Base-by-base conservation (phyloP, 1,140 invertebrate genomes). In the Tetragnatha versicolor region DNA sequence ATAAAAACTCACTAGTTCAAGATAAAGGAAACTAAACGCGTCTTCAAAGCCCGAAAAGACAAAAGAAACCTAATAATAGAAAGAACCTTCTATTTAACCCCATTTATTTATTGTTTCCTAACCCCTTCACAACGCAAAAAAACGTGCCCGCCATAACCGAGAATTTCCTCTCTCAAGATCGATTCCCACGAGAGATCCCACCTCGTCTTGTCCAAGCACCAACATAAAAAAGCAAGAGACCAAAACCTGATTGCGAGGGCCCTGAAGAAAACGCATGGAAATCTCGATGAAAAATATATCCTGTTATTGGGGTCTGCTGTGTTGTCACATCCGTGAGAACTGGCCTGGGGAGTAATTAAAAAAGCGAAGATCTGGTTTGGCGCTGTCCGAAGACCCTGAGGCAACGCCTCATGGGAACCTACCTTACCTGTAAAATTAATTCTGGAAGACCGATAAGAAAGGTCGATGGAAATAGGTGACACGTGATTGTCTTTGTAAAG, bases 251-350 rank as follows among this genome's bases (percentile, higher is more conserved):
- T n/a, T n/a, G n/a, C n/a, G n/a, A n/a, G n/a, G n/a, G n/a, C n/a
- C n/a, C n/a, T n/a, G n/a, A n/a, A n/a, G n/a, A n/a, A n/a, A n/a
- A n/a, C n/a, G n/a, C n/a, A n/a, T n/a, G n/a, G n/a, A n/a, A n/a
- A n/a, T n/a, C n/a, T n/a, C 49, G 49, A 33, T 58, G 53, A 58
- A 58, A 33, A 58, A 58, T 58, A 58, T 58, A 58, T 58, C 55
- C 31, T 58, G 55, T 58, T 58, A 58, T 58, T 58, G 27, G 17
- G 14, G 53, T 53, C 49, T 14, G 39, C 27, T 10, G 12, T n/a
- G 61, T 66, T 47, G 63, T 66, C 39, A 47, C 63, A 66, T 27
- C 42, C 63, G 63, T 66, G 63, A 27, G 63, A 66, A 66, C 29
- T 37, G 5, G 42, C 12, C 14, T 27, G 31, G 27, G 29, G 14